Base-by-base conservation (phyloP, 2,888 invertebrate genomes). In the Lycocerus yunnanus region DNA sequence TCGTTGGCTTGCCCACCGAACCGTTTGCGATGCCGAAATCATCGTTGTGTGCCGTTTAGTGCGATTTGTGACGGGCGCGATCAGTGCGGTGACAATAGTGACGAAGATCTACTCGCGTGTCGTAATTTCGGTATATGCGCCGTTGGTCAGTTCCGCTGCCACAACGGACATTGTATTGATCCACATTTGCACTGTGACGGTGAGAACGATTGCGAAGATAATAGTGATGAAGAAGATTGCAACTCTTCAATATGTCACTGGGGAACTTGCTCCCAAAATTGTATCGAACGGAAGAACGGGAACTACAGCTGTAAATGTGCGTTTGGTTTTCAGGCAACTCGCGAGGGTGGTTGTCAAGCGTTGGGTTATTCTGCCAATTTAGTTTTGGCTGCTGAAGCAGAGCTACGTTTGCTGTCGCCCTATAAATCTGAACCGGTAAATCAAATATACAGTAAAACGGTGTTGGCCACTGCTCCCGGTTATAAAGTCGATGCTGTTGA, bases 261-360 rank as follows among this genome's bases (percentile, higher is more conserved):
- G 90, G 91, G 92, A 66, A 89, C 91, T 3, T 96, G 96, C 84
- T 92, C 95, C 15, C 96, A 96, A 85, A 88, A 92, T 70, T 95
- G 95, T 83, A 89, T 92, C 15, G 90, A 90, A 73, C 90, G 90
- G 79, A 90, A 90, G 79, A 88, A 90, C 80, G 88, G 88, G 67
- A 86, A 85, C 72, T 86, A 86, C 72, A 84, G 84, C 24, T 92
- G 90, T 85, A 92, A 93, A 82, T 94, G 94, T 84, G 90, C 89
- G 2, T 83, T 89, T 3, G 94, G 94, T 3, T 93, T 90, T 85
- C 89, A 89, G 63, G 80, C 86, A 8, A 83, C 84, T 0, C 86
- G 87, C 74, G 88, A 87, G 76, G 88, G 88, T 69, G 87, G 88
- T 0, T 93, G 93, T 81, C 88, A 91, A 82, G 92, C 92, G 0